phyloP scores from a whole-genome alignment of 92 coral and sea anemone species.

The Palythoa caribaeorum region DNA sequence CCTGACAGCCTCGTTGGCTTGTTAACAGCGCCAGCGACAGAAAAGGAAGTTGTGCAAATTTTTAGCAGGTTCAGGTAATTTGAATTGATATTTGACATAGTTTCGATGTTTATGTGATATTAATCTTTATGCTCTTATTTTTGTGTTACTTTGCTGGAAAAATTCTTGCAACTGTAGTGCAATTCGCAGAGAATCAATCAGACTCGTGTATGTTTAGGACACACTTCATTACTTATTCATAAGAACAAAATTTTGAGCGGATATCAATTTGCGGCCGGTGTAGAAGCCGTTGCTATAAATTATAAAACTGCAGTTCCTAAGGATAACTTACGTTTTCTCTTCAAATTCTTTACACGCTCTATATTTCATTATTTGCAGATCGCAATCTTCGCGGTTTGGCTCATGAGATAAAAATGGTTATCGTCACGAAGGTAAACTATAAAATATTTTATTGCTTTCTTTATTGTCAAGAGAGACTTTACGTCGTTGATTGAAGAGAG shows the following conservation, averaged over 20 bases:
- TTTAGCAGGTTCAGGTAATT: conserved; percentile 7
- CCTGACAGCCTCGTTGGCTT: not conserved
- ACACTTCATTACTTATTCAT: conserved; percentile 30
- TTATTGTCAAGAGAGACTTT: conserved; percentile 23
- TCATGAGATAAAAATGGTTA: conserved; percentile 39
- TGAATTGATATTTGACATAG: not conserved
- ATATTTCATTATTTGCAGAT: conserved; percentile 12
- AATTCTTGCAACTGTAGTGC: not conserved
- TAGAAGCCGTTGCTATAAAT: conserved; percentile 17
- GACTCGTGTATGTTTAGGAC: conserved; percentile 26
- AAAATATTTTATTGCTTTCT: not conserved
- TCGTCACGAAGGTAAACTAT: conserved; percentile 37
- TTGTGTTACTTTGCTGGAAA: not conserved
- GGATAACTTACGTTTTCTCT: not conserved
- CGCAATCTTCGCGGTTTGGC: not conserved
- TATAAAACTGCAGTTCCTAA: conserved; percentile 14
- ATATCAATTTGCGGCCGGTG: conserved; percentile 26
- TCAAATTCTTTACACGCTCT: not conserved
- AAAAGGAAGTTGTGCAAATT: not conserved
- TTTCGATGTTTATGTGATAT: conserved; percentile 2
- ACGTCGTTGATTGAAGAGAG: not conserved
- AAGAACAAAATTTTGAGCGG: not conserved
- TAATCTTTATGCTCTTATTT: not conserved
- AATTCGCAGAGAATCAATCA: conserved; percentile 12
- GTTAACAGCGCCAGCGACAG: not conserved